Evolutionary conservation across 2,888 invertebrate species (phyloP).

Genomic region (Drosophila buzzatii): DNA sequence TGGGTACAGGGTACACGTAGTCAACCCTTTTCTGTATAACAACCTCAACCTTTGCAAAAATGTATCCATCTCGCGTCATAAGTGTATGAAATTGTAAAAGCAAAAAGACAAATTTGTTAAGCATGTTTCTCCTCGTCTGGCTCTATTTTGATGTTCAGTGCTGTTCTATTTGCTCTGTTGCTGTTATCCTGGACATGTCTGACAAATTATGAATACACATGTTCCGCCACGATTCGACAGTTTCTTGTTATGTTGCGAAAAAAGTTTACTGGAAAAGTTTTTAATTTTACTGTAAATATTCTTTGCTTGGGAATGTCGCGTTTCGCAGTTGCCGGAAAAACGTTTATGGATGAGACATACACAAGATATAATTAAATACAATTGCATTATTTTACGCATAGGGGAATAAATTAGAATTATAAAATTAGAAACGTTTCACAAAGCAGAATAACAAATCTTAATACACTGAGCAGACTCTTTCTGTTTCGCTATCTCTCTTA

Average conservation of each 20-base stretch:
- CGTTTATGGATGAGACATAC: background rate
- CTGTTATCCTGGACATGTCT: constrained; percentile 34
- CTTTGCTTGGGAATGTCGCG: background rate
- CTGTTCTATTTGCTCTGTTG: background rate
- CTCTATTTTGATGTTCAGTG: constrained; percentile 9
- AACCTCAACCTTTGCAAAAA: constrained; percentile 49
- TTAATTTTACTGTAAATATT: constrained; percentile 2
- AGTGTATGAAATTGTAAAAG: constrained; percentile 70
- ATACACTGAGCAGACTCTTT: background rate
- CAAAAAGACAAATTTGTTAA: constrained; percentile 31
- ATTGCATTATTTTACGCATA: background rate
- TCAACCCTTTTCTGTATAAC: constrained; percentile 39
- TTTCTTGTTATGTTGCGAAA: background rate
- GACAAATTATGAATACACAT: constrained; percentile 48
- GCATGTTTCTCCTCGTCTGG: constrained; percentile 45
- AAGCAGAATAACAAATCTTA: background rate
- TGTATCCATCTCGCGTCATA: constrained; percentile 46
- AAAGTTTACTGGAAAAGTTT: constrained; percentile 12
- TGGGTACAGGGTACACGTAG: background rate
- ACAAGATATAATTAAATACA: background rate
- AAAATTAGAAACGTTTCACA: background rate
- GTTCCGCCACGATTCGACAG: constrained; percentile 30
- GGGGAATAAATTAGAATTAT: background rate
- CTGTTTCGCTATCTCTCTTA: background rate
- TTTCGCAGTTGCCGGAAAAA: background rate